Evolutionary conservation across 2,888 invertebrate genomes (phyloP), one percentile per base, ranked within the genome.

Genomic region (Hirtodrosophila histrioides): DNA sequence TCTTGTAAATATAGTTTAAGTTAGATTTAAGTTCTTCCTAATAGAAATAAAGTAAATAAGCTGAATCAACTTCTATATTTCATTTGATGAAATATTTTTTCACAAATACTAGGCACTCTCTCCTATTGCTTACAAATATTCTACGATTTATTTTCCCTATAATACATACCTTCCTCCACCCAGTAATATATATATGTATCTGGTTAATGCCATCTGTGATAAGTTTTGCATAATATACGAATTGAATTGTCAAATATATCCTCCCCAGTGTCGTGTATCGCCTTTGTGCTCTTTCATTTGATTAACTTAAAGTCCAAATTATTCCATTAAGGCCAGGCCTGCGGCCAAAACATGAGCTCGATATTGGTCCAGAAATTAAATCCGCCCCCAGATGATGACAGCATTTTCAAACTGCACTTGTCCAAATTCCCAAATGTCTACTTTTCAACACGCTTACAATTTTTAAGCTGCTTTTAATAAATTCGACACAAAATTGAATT

Each of bases 401-500:
- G 37, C 27, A 60, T 44, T 49, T 66, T 56, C 23, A 71, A 70
- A 62, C 69, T 68, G 71, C 84, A 86, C 82, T 88, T 86, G 77
- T 71, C 69, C 35, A 85, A 90, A 86, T 89, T 90, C 88, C 90
- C 90, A 89, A 90, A 90, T 87, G 90, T 78, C 85, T 87, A 75
- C 89, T 89, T 90, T 88, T 76, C 75, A 78, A 82, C 74, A 69
- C 70, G 88, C 78, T 88, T 82, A 80, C 68, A 67, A 75, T 70
- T 81, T 88, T 80, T 88, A 88, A 88, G 89, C 88, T 78, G 86
- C 88, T 89, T 88, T 88, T 88, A 88, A 91, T 90, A 90, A 91
- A 89, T 90, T 87, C 90, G 86, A 89, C 88, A 89, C 85, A 80
- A 90, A 91, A 91, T 90, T 91, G 88, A 91, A 90, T 91, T 90